Base-by-base conservation (phyloP, 2,888 invertebrate genomes). In the Pristionchus exspectatus region DNA sequence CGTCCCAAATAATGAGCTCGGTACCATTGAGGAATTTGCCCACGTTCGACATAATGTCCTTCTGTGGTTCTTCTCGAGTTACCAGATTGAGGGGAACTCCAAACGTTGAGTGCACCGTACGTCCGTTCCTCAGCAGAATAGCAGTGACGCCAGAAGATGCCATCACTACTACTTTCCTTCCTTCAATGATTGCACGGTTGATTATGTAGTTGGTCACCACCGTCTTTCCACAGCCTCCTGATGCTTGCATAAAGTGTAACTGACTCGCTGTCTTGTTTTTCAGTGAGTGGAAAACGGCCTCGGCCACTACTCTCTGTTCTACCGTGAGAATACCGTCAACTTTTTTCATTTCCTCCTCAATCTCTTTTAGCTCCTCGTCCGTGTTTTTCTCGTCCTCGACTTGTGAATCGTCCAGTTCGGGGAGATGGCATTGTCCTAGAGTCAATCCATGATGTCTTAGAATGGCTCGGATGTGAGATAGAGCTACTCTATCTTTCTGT, bases 71-170 rank as follows among this genome's bases (percentile, higher is more conserved):
- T 30, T 33, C 69, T 14, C 38, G 24, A 4, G n/a, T 86, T 21
- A 72, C 38, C 54, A 89, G 24, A 72, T 84, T 66, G 16, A 83
- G 74, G 2, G 44, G 63, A 44, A 72, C 85, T 33, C 86, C 50
- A 50, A 89, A 72, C 21, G 69, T 74, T 0, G 56, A 54, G 24
- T 89, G 88, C 30, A 84, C 83, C 1, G 84, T 89, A 24, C 50
- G 27, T n/a, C 84, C 90, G 21, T 89, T 85, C 21, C 50, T 10
- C 12, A 90, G 54, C 30, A 90, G 74, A 38, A 89, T 83, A 12
- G 90, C 90, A 4, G 90, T 88, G 50, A 84, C 90, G 2, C 89
- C 90, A 24, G 90, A 89, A 27, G 88, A 83, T 0, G 90, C 90
- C 54, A 50, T 33, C 9, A 72, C 33, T 3, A 89, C 21, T 1